A percentile compares a stretch with the other conserved stretches of the same genome.
Conservation (phyloP, 2,888 invertebrate genomes). For the Drosophila mayaguana region DNA sequence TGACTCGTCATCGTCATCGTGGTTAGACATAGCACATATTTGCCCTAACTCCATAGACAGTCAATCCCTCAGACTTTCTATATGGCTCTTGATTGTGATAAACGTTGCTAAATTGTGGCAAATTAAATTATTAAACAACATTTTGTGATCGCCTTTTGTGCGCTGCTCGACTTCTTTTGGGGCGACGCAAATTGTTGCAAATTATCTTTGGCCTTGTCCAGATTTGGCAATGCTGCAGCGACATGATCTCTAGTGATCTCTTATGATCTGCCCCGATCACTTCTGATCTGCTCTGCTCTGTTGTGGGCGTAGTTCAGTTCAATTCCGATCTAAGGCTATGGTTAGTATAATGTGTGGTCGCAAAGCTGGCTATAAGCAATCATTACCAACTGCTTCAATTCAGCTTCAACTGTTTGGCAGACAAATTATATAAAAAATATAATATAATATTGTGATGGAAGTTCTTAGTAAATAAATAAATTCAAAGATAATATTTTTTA, state of each 20-base stretch:
- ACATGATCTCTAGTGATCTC: slow-evolving; percentile 21
- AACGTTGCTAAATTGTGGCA: slow-evolving; percentile 84
- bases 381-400: slow-evolving; percentile 33
- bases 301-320: slow-evolving; percentile 41
- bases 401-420: neutral
- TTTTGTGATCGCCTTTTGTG: slow-evolving; percentile 63
- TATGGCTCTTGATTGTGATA: slow-evolving; percentile 72
- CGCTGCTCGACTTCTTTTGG: slow-evolving; percentile 36
- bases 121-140: slow-evolving; percentile 84
- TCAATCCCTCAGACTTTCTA: slow-evolving; percentile 14
- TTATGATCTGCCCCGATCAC: slow-evolving; percentile 10
- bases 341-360: slow-evolving; percentile 48
- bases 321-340: slow-evolving; percentile 24
- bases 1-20: slow-evolving; percentile 47
- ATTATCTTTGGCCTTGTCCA: slow-evolving; percentile 81
- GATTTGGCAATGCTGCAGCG: slow-evolving; percentile 58
- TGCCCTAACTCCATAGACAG: slow-evolving; percentile 20
- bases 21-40: slow-evolving; percentile 30
- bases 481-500: too few species aligned
- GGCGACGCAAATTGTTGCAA: slow-evolving; percentile 76
- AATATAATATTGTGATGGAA: neutral
- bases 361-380: slow-evolving; percentile 17
- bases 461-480: too few species aligned
- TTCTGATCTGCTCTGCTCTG: slow-evolving; percentile 16
- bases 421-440: neutral